Evolutionary conservation across 2,113 vertebrate species (phyloP).

Genomic region (Cinclus mexicanus): DNA sequence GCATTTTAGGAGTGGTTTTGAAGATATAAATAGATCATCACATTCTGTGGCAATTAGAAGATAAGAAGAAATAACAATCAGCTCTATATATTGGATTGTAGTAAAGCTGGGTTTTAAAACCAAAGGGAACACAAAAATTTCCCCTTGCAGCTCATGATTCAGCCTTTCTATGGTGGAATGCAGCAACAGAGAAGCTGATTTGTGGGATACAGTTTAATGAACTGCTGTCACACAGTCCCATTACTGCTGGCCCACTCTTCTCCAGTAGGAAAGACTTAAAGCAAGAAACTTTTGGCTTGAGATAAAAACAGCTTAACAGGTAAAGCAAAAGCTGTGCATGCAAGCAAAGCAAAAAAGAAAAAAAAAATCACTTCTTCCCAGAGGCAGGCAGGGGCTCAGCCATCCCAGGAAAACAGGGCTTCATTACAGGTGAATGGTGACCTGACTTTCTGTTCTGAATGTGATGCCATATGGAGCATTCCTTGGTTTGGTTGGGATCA

Average conservation of each 20-base stretch:
- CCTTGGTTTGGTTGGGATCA: neutral
- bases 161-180: neutral
- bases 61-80: neutral
- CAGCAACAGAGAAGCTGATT: neutral
- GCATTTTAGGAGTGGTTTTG: neutral
- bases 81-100: neutral
- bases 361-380: neutral
- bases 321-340: neutral
- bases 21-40: constrained; percentile 18
- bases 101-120: constrained; percentile 30
- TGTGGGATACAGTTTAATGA: neutral
- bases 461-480: neutral
- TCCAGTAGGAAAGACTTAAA: neutral
- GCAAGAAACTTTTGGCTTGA: neutral
- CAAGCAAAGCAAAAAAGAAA: neutral
- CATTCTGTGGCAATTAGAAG: constrained; percentile 32
- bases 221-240: neutral
- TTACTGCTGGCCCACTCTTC: neutral
- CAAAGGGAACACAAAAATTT: neutral
- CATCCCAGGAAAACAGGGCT: neutral
- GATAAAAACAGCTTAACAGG: neutral
- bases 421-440: fast-evolving
- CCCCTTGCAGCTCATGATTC: neutral
- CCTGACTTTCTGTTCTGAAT: neutral
- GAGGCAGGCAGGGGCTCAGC: neutral